Conservation (phyloP, 1,140 invertebrate species). For the Aphelenchoides besseyi region DNA sequence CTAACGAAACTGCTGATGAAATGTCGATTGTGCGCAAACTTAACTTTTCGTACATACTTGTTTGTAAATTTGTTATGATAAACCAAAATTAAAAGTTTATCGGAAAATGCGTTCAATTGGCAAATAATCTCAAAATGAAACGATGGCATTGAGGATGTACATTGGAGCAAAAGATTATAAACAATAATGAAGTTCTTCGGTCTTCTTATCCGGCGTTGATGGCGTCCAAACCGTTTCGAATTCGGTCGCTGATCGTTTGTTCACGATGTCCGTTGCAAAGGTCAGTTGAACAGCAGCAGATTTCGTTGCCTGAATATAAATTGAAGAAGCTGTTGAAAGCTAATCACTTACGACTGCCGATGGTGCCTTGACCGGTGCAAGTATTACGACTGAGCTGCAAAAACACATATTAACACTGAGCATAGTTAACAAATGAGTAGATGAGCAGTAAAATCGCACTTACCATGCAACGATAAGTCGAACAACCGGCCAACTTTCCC, state of each 20-base stretch:
- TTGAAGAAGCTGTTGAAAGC: too few species aligned
- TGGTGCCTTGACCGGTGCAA: neutral
- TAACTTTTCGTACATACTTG: too few species aligned
- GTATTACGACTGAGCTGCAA: constrained; percentile 10
- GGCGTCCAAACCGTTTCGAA: neutral
- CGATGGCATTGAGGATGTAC: neutral
- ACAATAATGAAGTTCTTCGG: neutral
- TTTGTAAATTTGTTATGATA: too few species aligned
- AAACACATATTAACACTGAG: neutral
- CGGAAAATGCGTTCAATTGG: too few species aligned
- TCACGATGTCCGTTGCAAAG: constrained; percentile 4
- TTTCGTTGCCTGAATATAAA: neutral
- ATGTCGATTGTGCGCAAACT: too few species aligned
- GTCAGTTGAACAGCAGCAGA: constrained; percentile 7
- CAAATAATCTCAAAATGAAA: neutral
- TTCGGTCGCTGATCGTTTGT: neutral
- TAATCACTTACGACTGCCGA: too few species aligned
- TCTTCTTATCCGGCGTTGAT: neutral
- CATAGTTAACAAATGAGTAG: neutral
- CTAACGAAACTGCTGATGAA: too few species aligned
- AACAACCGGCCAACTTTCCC: constrained; percentile 26
- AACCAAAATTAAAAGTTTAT: too few species aligned
- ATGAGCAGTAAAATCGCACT: constrained; percentile 9
- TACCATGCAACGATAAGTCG: constrained; percentile 26
- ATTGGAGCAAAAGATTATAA: neutral